Evolutionary conservation across 1,140 invertebrate species (phyloP).

Genomic region (Colletes gigas): DNA sequence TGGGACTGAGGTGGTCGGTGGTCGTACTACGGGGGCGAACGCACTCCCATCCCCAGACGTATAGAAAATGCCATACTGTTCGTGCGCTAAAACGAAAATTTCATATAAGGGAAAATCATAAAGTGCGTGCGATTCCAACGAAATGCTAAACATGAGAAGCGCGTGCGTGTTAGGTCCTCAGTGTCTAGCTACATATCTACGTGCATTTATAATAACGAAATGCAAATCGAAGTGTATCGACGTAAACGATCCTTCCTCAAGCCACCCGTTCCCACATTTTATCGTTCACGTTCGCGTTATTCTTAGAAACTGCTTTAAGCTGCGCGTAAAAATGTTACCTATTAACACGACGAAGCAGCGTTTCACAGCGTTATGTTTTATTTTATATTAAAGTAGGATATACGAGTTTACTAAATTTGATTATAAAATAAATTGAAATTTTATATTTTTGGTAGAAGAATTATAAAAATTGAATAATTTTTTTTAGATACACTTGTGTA

Average conservation of each 20-base stretch:
- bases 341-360: too few relatives aligned
- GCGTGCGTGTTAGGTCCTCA: slow-evolving; percentile 38
- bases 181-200: slow-evolving; percentile 14
- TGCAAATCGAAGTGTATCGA: not conserved
- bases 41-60: slow-evolving; percentile 82
- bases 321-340: too few relatives aligned
- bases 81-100: slow-evolving; percentile 84
- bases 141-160: slow-evolving; percentile 27
- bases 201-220: not conserved
- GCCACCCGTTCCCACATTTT: not conserved
- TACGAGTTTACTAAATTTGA: too few relatives aligned
- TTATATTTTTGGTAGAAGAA: too few relatives aligned
- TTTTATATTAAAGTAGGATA: too few relatives aligned
- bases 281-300: not conserved
- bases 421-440: too few relatives aligned
- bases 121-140: slow-evolving; percentile 56
- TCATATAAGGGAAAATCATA: slow-evolving; percentile 76
- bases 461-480: too few relatives aligned
- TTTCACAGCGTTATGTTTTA: too few relatives aligned
- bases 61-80: slow-evolving; percentile 81
- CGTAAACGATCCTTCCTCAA: not conserved
- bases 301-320: too few relatives aligned
- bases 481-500: too few relatives aligned
- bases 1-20: slow-evolving; percentile 82
- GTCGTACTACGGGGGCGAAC: slow-evolving; percentile 84